Base-by-base conservation (phyloP, 37 sponge, comb jelly and placozoan genomes). In the Aplysina aerophoba region DNA sequence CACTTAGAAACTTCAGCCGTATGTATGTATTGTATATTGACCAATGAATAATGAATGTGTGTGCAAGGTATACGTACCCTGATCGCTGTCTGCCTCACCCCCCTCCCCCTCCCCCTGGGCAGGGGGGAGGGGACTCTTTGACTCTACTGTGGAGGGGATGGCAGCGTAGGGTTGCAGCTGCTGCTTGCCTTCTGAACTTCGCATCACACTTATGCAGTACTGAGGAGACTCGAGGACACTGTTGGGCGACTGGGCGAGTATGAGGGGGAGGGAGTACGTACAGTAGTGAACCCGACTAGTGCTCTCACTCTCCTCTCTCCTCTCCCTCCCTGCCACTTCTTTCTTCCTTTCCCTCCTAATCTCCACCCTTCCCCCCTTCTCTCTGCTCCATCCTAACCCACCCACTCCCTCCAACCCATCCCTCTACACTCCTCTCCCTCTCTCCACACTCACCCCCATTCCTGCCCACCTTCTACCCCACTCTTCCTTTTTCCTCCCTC, bases 81-180 rank as follows among this genome's bases (percentile, higher is more conserved):
- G 11, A 40, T 84, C 85, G 73, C 85, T 84, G 74, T 84, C 85
- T 21, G 1, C 85, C 22, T 84, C 74, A 1, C 39, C 72, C 35
- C 50, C 85, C 64, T 38, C 74, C 38, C 73, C 53, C 25, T 75
- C 54, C 78, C 25, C n/a, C 63, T 44, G 55, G 55, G 25, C 14
- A 30, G 80, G 80, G 25, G n/a, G 55, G 57, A 55, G 50, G 80
- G 15, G 80, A 20, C 80, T 79, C 55, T 53, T 55, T 41, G 55
- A 34, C 78, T 17, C 78, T 24, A 25, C 40, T 68, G 27, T 68
- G 34, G 57, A 55, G 21, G 22, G 3, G 58, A 39, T 39, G 41
- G 40, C 27, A 28, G 68, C 67, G 24, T 66, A 63, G 27, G 83
- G 68, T 21, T 66, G 83, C 5, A 13, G 21, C 22, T 66, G 28